A percentile compares a stretch with the other conserved stretches of the same genome.
Conservation (phyloP, 2,888 invertebrate genomes). For the Aleiodes alternator region DNA sequence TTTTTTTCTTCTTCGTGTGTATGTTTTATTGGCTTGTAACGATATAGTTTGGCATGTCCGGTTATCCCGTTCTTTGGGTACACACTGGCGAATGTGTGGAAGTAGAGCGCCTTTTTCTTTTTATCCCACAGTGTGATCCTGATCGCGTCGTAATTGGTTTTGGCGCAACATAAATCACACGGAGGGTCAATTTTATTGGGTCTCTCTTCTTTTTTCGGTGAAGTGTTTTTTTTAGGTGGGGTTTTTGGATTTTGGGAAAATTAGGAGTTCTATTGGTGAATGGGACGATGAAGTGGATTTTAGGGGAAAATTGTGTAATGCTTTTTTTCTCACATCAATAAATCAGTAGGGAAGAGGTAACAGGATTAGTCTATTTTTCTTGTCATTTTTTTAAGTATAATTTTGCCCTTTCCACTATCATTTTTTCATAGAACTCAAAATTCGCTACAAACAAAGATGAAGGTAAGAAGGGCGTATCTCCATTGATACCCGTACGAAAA, state of each 20-base stretch:
- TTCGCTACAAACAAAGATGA: too few species aligned
- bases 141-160: slow-evolving; percentile 55
- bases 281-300: background rate
- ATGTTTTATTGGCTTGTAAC: background rate
- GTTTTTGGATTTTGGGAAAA: slow-evolving; percentile 43
- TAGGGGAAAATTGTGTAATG: too few species aligned
- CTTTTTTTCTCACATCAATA: too few species aligned
- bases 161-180: slow-evolving; percentile 55
- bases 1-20: slow-evolving; percentile 27
- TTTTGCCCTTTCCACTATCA: too few species aligned
- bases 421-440: too few species aligned
- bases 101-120: slow-evolving; percentile 1
- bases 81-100: slow-evolving; percentile 24
- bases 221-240: slow-evolving; percentile 37
- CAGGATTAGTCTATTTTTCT: too few species aligned
- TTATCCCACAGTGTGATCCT: slow-evolving; percentile 48
- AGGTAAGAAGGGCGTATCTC: too few species aligned
- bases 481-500: too few species aligned
- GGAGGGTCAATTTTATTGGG: slow-evolving; percentile 25
- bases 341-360: too few species aligned
- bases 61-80: background rate
- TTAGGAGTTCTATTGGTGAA: background rate
- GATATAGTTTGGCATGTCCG: slow-evolving; percentile 22
- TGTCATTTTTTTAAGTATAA: too few species aligned
- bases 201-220: slow-evolving; percentile 28